Percentiles rank a stretch among this genome's conserved stretches.
Conservation (phyloP, 2,888 invertebrate genomes). For the Hemistola chrysoprasaria region DNA sequence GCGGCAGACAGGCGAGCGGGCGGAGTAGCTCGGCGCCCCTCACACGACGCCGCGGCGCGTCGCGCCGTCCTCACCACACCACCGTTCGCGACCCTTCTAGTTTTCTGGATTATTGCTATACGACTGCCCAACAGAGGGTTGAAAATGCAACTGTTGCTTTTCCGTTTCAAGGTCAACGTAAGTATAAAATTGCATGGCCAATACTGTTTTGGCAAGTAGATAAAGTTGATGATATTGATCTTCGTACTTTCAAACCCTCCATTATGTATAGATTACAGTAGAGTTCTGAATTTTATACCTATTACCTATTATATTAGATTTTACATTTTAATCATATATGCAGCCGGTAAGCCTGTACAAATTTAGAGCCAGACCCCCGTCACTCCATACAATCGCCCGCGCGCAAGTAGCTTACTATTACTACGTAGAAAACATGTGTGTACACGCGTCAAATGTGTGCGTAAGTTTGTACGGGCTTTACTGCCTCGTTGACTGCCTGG, state of each 20-base stretch:
- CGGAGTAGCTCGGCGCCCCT: slow-evolving; percentile 59
- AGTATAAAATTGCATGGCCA: slow-evolving; percentile 26
- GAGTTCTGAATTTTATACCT: no score
- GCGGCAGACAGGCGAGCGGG: slow-evolving; percentile 69
- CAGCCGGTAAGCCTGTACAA: no score
- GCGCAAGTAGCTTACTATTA: no score
- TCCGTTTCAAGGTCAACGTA: slow-evolving; percentile 70
- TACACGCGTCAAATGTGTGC: no score
- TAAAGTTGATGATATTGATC: slow-evolving; percentile 2
- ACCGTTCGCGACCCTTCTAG: slow-evolving; percentile 49
- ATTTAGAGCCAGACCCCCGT: no score
- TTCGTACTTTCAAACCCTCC: background rate
- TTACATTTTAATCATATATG: no score
- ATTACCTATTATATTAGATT: no score
- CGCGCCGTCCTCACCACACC: slow-evolving; percentile 48
- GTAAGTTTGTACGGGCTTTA: no score
- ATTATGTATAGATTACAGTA: no score
- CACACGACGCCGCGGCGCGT: slow-evolving; percentile 55
- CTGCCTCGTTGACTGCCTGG: no score
- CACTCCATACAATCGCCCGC: no score
- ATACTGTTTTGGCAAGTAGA: slow-evolving; percentile 15
- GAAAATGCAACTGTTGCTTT: slow-evolving; percentile 67
- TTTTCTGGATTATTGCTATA: slow-evolving; percentile 64
- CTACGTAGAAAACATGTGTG: no score
- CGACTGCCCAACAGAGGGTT: slow-evolving; percentile 66